Base-by-base conservation (phyloP, 64 coral and sea anemone species). In the Pocillopora damicornis region DNA sequence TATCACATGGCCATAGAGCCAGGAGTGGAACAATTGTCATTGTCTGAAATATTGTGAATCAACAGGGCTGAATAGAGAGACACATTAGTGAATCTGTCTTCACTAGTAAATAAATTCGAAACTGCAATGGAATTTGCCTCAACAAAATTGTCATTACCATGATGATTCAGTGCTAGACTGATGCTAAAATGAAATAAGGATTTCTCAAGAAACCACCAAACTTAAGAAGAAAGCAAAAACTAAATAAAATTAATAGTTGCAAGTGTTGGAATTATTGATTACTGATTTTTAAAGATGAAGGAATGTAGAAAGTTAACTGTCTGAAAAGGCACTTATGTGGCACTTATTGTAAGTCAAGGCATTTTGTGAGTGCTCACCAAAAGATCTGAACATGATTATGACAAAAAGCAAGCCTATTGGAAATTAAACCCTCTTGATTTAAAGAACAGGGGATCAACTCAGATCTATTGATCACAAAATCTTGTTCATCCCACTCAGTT, bases 51-150 rank as follows among this genome's bases (percentile, higher is more conserved):
- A 51, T 34, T 68, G 2, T 23, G 7, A 60, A 61, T 35, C 26
- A 34, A 22, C 14, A 18, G 12, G 2, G 4, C 26, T 73, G 12
- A 66, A 85, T 58, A 72, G 64, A 72, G 51, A 20, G 15, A 68
- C 15, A n/a, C 17, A 17, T 16, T 64, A n/a, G n/a, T 10, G 22
- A 23, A 23, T 11, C 20, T 10, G 25, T 25, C 8, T 71, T 20
- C n/a, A 2, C 25, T 20, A 71, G 67, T 71, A 71, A 71, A 71
- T 71, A 71, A n/a, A 71, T 71, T 71, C 20, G 0, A 25, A n/a
- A n/a, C 67, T 72, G 81, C 58, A 59, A 73, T 73, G 81, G 64
- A 85, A 85, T 85, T 83, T 71, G 11, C 81, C 58, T 81, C 65
- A 72, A 73, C 63, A 83, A 22, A 83, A 83, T 35, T 58, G 71